Conservation (phyloP, 2,888 invertebrate species). For the Nymphalis c-album region DNA sequence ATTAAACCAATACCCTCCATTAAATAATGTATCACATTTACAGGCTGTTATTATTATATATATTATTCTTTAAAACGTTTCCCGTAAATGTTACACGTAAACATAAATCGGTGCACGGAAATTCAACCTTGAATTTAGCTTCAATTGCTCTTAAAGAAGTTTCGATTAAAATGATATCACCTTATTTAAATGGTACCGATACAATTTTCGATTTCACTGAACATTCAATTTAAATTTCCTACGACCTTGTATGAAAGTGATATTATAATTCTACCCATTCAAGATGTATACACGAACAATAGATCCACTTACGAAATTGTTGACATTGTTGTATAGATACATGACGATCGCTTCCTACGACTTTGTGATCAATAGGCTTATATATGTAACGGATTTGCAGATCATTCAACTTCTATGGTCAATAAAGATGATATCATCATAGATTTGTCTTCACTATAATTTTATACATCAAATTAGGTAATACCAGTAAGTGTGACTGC, state of each 20-base stretch:
- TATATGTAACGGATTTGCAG: neutral
- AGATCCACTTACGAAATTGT: conserved; percentile 25
- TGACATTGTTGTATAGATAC: conserved; percentile 14
- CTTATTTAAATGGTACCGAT: conserved; percentile 8
- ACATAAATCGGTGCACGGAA: too few species aligned
- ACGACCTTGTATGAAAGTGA: conserved; percentile 57
- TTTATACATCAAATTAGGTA: neutral
- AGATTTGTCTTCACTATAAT: neutral
- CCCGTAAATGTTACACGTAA: too few species aligned
- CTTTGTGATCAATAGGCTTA: neutral
- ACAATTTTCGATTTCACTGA: conserved; percentile 32
- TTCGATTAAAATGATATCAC: neutral
- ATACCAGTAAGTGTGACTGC: too few species aligned
- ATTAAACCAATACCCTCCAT: too few species aligned
- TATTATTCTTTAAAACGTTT: too few species aligned
- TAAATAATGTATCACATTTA: too few species aligned
- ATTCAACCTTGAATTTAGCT: too few species aligned
- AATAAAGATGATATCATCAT: neutral
- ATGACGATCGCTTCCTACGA: neutral
- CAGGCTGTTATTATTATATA: too few species aligned
- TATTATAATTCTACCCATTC: conserved; percentile 37
- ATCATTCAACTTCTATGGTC: neutral
- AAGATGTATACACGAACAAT: conserved; percentile 27
- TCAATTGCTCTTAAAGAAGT: too few species aligned
- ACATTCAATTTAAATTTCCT: conserved; percentile 26